These are phyloP conservation scores for Mizuhopecten yessoensis DNA, from an alignment of 1,140 invertebrate species.

Conservation along the genomic window DNA sequence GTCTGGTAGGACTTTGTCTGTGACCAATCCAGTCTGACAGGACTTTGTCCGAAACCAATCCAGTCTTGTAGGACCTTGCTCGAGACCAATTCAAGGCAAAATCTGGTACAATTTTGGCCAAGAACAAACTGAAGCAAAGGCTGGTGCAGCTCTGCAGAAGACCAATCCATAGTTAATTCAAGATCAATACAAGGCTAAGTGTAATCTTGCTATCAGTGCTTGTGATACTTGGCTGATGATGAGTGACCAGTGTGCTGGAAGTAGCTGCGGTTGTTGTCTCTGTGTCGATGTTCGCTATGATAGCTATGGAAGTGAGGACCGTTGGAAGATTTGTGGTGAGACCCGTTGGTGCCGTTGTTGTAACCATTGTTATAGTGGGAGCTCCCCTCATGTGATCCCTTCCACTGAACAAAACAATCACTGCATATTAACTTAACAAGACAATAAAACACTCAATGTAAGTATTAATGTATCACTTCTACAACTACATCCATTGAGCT, in stretches of 20 bases:
- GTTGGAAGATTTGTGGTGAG: constrained; percentile 30
- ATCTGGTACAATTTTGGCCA: not conserved
- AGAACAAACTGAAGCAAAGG: not conserved
- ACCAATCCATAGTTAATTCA: not conserved
- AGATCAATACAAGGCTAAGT: too few relatives aligned
- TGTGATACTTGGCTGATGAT: constrained; percentile 11
- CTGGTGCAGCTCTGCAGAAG: not conserved
- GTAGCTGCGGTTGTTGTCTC: constrained; percentile 22
- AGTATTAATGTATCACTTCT: too few relatives aligned
- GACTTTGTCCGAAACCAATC: too few relatives aligned
- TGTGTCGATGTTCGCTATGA: not conserved
- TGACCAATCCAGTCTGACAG: too few relatives aligned
- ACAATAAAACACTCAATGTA: too few relatives aligned
- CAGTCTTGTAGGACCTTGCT: not conserved
- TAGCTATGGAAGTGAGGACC: not conserved
- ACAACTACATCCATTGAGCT: too few relatives aligned
- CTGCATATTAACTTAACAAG: not conserved
- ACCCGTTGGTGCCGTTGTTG: constrained; percentile 13
- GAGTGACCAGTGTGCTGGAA: not conserved
- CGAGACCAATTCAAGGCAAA: not conserved
- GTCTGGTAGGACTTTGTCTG: too few relatives aligned
- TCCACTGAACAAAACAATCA: not conserved
- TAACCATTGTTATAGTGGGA: not conserved
- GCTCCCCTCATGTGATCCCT: not conserved
- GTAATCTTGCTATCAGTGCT: not conserved